Evolutionary conservation across 2,888 invertebrate species (phyloP), one percentile per base, ranked within the genome.

Genomic region (Drosophila sordidula): DNA sequence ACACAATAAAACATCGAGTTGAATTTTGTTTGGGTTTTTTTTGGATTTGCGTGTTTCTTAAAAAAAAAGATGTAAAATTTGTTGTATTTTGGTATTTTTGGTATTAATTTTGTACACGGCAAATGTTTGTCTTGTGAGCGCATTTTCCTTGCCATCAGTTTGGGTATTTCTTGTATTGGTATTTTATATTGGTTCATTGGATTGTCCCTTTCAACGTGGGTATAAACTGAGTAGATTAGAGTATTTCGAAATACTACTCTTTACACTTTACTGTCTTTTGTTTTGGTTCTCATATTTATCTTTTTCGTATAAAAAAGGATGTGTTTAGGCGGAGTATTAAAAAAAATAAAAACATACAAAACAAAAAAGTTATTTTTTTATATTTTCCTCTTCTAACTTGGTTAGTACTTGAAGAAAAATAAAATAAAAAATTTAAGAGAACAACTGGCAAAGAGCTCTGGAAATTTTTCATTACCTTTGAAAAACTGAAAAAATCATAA

Each of bases 271-370:
- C 78, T 78, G 74, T 74, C 63, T 64, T 73, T 71, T 75, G 70
- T 84, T 78, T 89, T 91, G 90, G 91, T 91, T 91, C 91, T 91
- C 91, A 91, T 91, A 91, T 91, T 91, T 90, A 87, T 92, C 92
- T 91, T 90, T 78, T 90, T 89, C 82, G 76, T 89, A 86, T 86
- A 86, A 91, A 91, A 91, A 91, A 92, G 91, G 92, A 91, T 91
- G 91, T 90, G 91, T 91, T 91, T 89, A 90, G 92, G 91, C 91
- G 91, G 89, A 84, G 91, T 92, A 92, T 91, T 90, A 87, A 74
- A 82, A 89, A 90, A 85, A 89, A 57, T 54, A 57, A 81, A 86
- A 83, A 77, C 54, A 22, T 89, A 84, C 70, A 87, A 70, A 84
- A 83, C 62, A 69, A 22, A 84, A 81, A 78, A 78, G 45, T 59